phyloP scores from a whole-genome alignment of 1,140 invertebrate species.

The Cryptotermes secundus region DNA sequence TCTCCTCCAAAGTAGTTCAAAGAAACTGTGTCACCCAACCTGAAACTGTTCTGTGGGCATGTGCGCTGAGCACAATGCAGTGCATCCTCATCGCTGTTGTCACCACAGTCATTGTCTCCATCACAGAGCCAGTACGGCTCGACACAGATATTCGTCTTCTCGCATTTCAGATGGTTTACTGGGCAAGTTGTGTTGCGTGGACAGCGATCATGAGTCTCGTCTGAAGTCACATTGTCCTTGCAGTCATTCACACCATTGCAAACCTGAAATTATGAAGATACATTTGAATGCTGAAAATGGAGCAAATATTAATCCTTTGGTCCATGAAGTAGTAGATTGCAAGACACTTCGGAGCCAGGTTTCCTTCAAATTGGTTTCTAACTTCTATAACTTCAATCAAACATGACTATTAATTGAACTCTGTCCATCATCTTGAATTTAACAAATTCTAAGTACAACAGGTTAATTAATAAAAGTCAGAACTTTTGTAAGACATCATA shows the following conservation, averaged over 20 bases:
- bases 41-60: conserved; percentile 89
- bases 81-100: conserved; percentile 92
- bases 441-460: too few species aligned
- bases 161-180: conserved; percentile 83
- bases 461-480: not conserved
- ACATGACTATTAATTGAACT: too few species aligned
- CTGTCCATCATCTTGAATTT: too few species aligned
- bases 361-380: too few species aligned
- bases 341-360: too few species aligned
- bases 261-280: conserved; percentile 52
- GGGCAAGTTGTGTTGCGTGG: conserved; percentile 85
- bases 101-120: conserved; percentile 93
- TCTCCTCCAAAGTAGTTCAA: too few species aligned
- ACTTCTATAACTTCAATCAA: too few species aligned
- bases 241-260: conserved; percentile 95
- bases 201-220: conserved; percentile 85
- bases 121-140: conserved; percentile 95
- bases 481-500: conserved; percentile 3
- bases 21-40: conserved; percentile 40
- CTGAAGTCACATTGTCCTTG: conserved; percentile 88
- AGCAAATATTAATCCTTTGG: too few species aligned
- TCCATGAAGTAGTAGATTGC: too few species aligned
- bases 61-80: conserved; percentile 83
- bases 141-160: conserved; percentile 92
- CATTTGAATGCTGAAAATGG: too few species aligned